Evolutionary conservation across 2,113 vertebrate species (phyloP).

Genomic region (Diadophis punctatus): DNA sequence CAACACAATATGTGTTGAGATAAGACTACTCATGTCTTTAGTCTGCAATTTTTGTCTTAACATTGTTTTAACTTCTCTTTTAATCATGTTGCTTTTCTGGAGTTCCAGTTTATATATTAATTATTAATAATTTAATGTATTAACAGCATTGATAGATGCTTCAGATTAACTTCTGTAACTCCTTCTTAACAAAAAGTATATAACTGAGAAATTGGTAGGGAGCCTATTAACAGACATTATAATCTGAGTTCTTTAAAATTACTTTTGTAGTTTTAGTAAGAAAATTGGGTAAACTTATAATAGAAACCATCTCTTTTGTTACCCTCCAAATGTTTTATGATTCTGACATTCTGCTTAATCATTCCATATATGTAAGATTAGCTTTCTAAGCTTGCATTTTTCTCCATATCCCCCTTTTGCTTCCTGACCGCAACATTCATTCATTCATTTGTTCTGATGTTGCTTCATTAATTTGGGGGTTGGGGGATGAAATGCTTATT

Average conservation of each 20-base stretch:
- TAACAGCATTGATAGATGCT: constrained; percentile 43
- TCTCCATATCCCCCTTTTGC: constrained; percentile 48
- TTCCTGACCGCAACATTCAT: constrained; percentile 35
- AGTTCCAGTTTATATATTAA: constrained; percentile 52
- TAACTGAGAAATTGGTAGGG: constrained; percentile 22
- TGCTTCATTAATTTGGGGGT: constrained; percentile 41
- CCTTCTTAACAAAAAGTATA: constrained; percentile 36
- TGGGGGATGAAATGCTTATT: constrained; percentile 36
- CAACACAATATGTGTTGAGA: not conserved
- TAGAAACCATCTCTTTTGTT: constrained; percentile 34
- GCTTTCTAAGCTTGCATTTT: constrained; percentile 37
- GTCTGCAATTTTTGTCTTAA: constrained; percentile 65
- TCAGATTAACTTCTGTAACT: constrained; percentile 61
- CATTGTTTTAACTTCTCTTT: constrained; percentile 42
- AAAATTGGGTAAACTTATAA: constrained; percentile 46
- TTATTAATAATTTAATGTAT: constrained; percentile 37
- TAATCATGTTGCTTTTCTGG: constrained; percentile 39
- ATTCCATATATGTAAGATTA: constrained; percentile 20
- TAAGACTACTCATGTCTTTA: constrained; percentile 34
- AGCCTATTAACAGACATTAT: constrained; percentile 3
- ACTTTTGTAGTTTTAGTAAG: constrained; percentile 58
- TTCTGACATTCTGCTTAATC: constrained; percentile 24
- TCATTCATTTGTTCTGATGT: constrained; percentile 43
- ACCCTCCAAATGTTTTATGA: constrained; percentile 10
- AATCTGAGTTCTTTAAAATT: constrained; percentile 30